These are phyloP conservation scores for Clarias macrocephalus DNA, from an alignment of 2,113 vertebrate species.

Conservation along the genomic window DNA sequence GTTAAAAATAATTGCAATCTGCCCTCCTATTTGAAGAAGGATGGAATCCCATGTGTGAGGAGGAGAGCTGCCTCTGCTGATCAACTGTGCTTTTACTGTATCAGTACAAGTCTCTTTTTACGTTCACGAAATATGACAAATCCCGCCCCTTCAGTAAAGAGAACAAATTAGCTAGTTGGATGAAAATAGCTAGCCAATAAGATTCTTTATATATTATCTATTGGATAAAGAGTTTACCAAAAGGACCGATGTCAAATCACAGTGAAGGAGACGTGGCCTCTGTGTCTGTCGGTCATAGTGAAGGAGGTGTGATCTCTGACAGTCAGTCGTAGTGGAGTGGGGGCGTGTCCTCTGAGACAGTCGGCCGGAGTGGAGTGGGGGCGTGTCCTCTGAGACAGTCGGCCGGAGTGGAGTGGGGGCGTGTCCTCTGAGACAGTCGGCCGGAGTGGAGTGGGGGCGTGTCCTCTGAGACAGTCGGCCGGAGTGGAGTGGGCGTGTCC, in stretches of 20 bases:
- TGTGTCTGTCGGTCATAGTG: background rate
- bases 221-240: background rate
- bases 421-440: background rate
- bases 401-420: background rate
- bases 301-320: background rate
- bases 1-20: slow-evolving; percentile 25
- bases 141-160: background rate
- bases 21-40: background rate
- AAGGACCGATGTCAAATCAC: background rate
- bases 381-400: background rate
- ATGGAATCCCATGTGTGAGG: background rate
- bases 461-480: background rate
- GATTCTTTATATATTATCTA: background rate
- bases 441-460: background rate
- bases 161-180: background rate
- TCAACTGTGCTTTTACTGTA: background rate
- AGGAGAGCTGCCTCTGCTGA: background rate
- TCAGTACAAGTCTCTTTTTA: background rate
- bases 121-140: background rate
- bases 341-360: too few species aligned
- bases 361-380: background rate
- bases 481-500: background rate
- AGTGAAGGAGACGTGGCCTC: background rate
- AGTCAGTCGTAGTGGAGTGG: background rate
- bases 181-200: background rate